Evolutionary conservation across 2,113 vertebrate genomes (phyloP), one percentile per base, ranked within the genome.

Genomic region (Saguinus imperator): DNA sequence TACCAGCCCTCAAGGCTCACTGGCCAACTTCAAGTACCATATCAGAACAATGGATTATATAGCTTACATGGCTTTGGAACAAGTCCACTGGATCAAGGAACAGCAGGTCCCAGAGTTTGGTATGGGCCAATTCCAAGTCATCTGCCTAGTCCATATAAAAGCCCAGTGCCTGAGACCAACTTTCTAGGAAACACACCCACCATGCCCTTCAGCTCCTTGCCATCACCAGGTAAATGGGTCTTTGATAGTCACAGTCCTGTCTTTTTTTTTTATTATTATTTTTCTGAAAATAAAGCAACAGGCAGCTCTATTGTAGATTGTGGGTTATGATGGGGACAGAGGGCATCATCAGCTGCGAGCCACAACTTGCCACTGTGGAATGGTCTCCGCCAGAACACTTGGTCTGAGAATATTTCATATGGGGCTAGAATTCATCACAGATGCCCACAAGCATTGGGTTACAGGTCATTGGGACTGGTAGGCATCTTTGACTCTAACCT

Each of bases 151-250:
- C 13, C 84, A n/a, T 96, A 57, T 84, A 98, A 98, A 82, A 50
- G 61, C 35, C 97, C 99, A 5, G 98, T 99, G 84, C 98, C 98
- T 0, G 98, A 99, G 97, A 98, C 97, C 76, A 97, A 40, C 92
- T 13, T 29, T 0, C 58, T 8, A 0, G 79, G 95, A 73, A 97
- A 77, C 14, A 29, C 40, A 29, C 92, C 50, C 0, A 23, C 92
- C 45, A 87, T 94, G 58, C 97, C 95, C 58, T 90, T 88, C 45
- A 52, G 21, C 75, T 97, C 91, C 58, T 25, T 58, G 48, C 77
- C 84, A 75, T 52, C 23, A 57, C 61, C 52, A 97, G 98, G 98
- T 98, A 83, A 98, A 94, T 93, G 13, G 97, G 87, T 89, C 35
- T 93, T 81, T 87, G 68, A 52, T 21, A 76, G 27, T 29, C 45